phyloP scores from a whole-genome alignment of 2,888 invertebrate species.

The Caenorhabditis angaria region DNA sequence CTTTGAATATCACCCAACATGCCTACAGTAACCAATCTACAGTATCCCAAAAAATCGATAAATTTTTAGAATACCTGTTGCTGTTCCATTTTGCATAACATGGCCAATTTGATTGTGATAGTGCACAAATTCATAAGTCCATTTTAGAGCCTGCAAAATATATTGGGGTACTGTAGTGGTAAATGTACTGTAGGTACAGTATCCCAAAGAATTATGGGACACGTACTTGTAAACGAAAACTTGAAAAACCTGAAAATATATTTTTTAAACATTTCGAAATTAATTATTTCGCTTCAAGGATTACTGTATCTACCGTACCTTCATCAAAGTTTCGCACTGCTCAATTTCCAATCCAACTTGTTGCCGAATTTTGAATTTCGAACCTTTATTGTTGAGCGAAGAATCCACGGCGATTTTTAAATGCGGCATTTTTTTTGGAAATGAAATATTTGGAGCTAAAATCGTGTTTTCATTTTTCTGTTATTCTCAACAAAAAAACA shows the following conservation, averaged over 20 bases:
- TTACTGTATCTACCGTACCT: slow-evolving; percentile 8
- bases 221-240: neutral
- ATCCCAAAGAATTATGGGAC: neutral
- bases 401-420: slow-evolving; percentile 37
- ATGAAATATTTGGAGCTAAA: no score
- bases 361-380: slow-evolving; percentile 29
- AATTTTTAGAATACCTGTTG: slow-evolving; percentile 19
- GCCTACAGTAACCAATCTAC: slow-evolving; percentile 16
- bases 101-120: slow-evolving; percentile 39
- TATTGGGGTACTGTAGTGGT: neutral
- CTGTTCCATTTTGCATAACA: slow-evolving; percentile 30
- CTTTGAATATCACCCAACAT: slow-evolving; percentile 41
- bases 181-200: neutral
- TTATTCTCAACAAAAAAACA: no score
- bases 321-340: slow-evolving; percentile 42
- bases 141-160: slow-evolving; percentile 10
- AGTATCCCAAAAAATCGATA: neutral
- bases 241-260: neutral
- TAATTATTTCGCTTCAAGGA: neutral
- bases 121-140: slow-evolving; percentile 33
- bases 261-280: neutral
- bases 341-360: slow-evolving; percentile 38
- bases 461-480: no score
- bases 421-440: slow-evolving; percentile 12
- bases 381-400: slow-evolving; percentile 42